Evolutionary conservation across 30 jellyfish, hydroid and myxozoan genomes (phyloP), one percentile per base, ranked within the genome.

Genomic region (Hydractinia symbiolongicarpus): DNA sequence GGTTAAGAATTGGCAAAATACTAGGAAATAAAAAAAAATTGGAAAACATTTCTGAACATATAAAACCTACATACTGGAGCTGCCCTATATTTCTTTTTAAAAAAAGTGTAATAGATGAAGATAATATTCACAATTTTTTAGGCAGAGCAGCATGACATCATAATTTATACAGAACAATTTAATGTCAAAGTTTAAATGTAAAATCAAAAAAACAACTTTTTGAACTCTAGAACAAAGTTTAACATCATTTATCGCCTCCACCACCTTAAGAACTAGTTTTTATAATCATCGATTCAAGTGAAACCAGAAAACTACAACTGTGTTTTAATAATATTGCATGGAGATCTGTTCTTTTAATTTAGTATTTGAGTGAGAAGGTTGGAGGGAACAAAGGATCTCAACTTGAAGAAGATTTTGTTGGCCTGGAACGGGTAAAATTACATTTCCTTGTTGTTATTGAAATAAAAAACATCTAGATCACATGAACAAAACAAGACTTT

Each of bases 351-450:
- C 9, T 57, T 75, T 20, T 81, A 77, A 66, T 82, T 55, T 74
- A 91, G 98, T 91, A 74, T 83, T 57, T 91, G 98, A 86, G 96
- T 79, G 98, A 91, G 81, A 91, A 86, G 61, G 88, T 91, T 44
- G 95, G 95, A 1, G 95, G 95, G 60, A 88, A 14, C 60, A 86
- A 91, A 77, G 98, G 98, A 5, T 84, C 98, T 55, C 98, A 91
- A 68, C 87, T 91, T 44, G 98, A 91, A 66, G 98, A 91, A 71
- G 98, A 91, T 58, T 91, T 71, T 67, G 83, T 74, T 77, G 96
- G 83, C 19, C 56, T 91, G 54, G 98, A 91, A 73, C 83, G 79
- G 95, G 98, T 91, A 86, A 52, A 15, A 7, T 15, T 11, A 2
- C 16, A 58, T 13, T 11, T 13, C 69, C 17, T 58, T 16, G 15